These are phyloP conservation scores for Chaenocephalus aceratus DNA, from an alignment of 2,113 vertebrate species.

Conservation along the genomic window DNA sequence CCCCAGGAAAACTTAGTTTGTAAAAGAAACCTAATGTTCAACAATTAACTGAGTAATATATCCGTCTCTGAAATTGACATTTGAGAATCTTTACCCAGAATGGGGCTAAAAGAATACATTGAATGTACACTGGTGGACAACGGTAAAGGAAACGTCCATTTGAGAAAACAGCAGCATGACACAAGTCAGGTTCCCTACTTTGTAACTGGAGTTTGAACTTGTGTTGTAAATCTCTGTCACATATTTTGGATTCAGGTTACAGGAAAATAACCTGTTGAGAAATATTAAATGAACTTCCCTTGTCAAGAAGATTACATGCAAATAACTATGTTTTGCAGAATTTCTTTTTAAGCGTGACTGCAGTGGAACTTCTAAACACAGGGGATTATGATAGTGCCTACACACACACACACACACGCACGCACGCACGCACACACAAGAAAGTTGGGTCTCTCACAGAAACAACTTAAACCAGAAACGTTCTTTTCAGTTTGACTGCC, in stretches of 20 bases:
- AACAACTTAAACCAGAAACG: not conserved
- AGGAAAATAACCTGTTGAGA: constrained; percentile 1
- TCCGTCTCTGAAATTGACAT: not conserved
- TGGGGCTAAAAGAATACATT: not conserved
- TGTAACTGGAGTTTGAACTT: not conserved
- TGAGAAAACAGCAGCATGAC: not conserved
- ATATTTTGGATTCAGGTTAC: not conserved
- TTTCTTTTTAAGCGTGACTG: constrained; percentile 6
- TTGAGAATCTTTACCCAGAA: not conserved
- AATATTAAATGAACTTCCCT: not conserved
- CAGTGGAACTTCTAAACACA: constrained; percentile 17
- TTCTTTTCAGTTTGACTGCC: not conserved
- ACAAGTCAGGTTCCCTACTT: not conserved
- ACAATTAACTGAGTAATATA: not conserved
- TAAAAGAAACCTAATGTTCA: constrained; percentile 6
- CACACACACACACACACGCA: not conserved
- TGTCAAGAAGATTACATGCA: constrained; percentile 1
- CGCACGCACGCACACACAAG: not conserved
- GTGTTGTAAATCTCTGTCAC: not conserved
- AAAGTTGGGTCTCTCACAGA: not conserved
- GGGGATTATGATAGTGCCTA: constrained; percentile 16
- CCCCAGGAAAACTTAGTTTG: constrained; percentile 1
- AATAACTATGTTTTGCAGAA: constrained; percentile 23
- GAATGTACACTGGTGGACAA: not conserved
- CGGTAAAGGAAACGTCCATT: not conserved